Percentiles rank a stretch among this genome's conserved stretches.
Evolutionary conservation across 2,797 vertebrate species (phyloP).

Genomic region (Dicrostonyx torquatus): DNA sequence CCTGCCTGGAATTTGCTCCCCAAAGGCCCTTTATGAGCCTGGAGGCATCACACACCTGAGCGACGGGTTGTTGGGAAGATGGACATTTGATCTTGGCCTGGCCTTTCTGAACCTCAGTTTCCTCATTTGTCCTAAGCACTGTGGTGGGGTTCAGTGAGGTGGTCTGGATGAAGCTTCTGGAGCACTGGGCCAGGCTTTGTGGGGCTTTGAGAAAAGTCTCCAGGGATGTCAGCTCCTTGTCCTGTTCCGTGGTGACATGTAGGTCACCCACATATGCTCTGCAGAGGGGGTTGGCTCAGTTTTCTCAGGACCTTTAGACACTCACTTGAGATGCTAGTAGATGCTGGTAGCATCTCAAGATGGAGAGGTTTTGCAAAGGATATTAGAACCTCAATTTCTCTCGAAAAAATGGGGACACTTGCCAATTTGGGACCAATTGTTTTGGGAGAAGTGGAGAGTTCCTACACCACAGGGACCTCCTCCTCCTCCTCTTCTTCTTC

Average conservation of each 20-base stretch:
- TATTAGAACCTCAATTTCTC: neutral
- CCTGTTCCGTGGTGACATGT: neutral
- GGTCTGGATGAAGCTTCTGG: neutral
- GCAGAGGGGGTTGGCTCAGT: conserved; percentile 11
- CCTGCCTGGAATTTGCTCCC: neutral
- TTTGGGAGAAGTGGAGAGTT: neutral
- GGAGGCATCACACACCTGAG: neutral
- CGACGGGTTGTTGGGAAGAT: neutral
- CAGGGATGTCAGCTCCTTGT: neutral
- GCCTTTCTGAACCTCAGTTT: neutral
- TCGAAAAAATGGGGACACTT: conserved; percentile 24
- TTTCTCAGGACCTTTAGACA: neutral
- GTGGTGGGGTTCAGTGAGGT: neutral
- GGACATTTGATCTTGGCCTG: neutral
- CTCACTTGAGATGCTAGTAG: conserved; percentile 21
- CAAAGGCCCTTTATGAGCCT: neutral
- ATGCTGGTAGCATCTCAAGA: conserved; percentile 30
- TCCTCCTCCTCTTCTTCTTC: neutral
- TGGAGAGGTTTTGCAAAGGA: neutral
- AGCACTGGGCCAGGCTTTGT: no score
- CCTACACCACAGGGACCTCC: neutral
- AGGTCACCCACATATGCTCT: neutral
- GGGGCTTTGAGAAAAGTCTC: neutral
- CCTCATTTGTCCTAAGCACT: neutral
- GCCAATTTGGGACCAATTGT: neutral